Evolutionary conservation across 2,113 vertebrate species (phyloP), one percentile per base, ranked within the genome.

Genomic region (Halichoeres trimaculatus): DNA sequence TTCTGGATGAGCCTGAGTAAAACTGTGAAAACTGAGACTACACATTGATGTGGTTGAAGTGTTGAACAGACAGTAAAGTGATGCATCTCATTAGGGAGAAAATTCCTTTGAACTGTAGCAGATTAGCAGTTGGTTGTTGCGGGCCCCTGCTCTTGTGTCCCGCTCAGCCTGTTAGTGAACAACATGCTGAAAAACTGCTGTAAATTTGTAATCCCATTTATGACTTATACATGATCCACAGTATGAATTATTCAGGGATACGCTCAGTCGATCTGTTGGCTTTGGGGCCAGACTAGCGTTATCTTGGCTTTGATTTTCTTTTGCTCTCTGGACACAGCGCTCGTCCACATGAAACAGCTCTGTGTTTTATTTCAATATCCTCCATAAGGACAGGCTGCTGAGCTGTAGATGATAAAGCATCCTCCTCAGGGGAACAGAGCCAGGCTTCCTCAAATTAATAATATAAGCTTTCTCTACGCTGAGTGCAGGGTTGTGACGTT

Each of bases 241-340:
- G 45, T 20, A 70, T 93, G 62, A 85, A 93, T 93, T 80, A 92
- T 93, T 91, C 63, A 92, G 76, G 14, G 62, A 40, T 62, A 57
- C 40, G 59, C 83, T 64, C 40, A 88, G 78, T 40, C 26, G 43
- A 87, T 85, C 73, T 43, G 16, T 67, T 61, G 76, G 83, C 77
- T 80, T 67, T 74, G 47, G 51, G 62, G 54, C 23, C 30, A 19
- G 66, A 66, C 76, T 69, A 30, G 53, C 74, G 73, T 70, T 76
- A 50, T 76, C 65, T 62, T 54, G 38, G 48, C 82, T 86, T 80
- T 84, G 70, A 88, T 83, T 89, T 76, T 41, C 63, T 48, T 10
- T 10, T 35, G 30, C 61, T 76, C 54, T 57, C 56, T 70, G 73
- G 79, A 74, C 66, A 35, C 34, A 2, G 35, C 47, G 11, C 70